These are phyloP conservation scores for Mormoops blainvillei DNA, from an alignment of 2,113 vertebrate species.

Conservation along the genomic window DNA sequence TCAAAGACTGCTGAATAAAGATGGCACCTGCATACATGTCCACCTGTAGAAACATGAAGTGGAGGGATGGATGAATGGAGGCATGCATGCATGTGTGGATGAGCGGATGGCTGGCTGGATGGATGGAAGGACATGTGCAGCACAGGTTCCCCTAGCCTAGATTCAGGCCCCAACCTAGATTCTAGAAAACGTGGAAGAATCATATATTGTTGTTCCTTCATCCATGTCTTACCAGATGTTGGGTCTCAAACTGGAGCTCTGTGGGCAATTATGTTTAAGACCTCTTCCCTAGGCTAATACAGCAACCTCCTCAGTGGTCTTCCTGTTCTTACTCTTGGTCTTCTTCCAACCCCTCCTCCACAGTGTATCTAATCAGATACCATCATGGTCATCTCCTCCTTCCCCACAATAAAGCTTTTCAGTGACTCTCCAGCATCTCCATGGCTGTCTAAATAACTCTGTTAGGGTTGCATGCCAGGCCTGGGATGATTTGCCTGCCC, in stretches of 20 bases:
- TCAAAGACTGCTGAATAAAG: slow-evolving; percentile 95
- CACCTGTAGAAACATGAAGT: slow-evolving; percentile 80
- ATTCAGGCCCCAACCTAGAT: background rate
- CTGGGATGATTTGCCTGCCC: background rate
- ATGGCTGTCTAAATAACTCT: background rate
- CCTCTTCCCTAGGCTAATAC: background rate
- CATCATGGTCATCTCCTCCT: background rate
- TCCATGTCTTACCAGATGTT: background rate
- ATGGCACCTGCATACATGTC: slow-evolving; percentile 97
- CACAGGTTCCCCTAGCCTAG: background rate
- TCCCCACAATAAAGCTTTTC: background rate
- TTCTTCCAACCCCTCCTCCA: background rate
- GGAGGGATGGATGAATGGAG: background rate
- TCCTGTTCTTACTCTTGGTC: background rate
- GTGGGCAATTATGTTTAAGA: background rate
- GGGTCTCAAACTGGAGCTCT: background rate
- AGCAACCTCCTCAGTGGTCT: background rate
- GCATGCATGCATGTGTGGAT: background rate
- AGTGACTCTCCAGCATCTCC: no score
- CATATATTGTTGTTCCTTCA: background rate
- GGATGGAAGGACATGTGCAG: background rate
- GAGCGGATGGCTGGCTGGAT: background rate
- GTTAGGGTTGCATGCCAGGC: no score
- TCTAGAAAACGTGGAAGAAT: background rate
- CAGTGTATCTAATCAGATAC: background rate